Evolutionary conservation across 2,888 invertebrate species (phyloP), one percentile per base, ranked within the genome.

Genomic region (Labia minor): DNA sequence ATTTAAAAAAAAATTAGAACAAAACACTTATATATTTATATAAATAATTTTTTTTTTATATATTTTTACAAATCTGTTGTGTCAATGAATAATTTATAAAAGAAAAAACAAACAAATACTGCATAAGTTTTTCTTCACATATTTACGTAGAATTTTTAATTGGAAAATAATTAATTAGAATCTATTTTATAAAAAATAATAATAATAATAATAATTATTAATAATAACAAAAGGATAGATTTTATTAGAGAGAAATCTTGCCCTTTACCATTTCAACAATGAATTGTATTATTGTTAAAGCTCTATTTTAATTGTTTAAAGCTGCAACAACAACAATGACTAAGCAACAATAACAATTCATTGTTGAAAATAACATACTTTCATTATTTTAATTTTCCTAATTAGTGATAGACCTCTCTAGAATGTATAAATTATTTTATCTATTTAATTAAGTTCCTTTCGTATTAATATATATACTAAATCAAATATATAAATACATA

Each of bases 91-190:
- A 37, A 37, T 37, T 65, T 20, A 19, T 19, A 19, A 33, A 21
- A 19, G 21, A 26, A 21, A 65, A 19, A 65, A 37, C 19, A 49
- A 49, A 65, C 65, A 65, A 65, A 65, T 65, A 65, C 65, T 65
- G 65, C 16, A 37, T 37, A 37, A 37, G 37, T 33, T 19, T 49
- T 65, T 37, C 26, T 64, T 26, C 26, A n/a, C n/a, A 26, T 26
- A 21, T 49, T 49, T 10, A 49, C 14, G 49, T 49, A 16, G 6
- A 49, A 49, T 49, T 49, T 49, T 49, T 49, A 4, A n/a, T 49
- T 8, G 49, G 3, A 10, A 16, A n/a, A n/a, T 49, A 49, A 49
- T 14, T 49, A 49, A n/a, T 49, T 49, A 49, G 49, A 49, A n/a
- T 49, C 4, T 49, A 49, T 49, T 11, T 49, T 49, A 49, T 49